phyloP scores from a whole-genome alignment of 2,797 vertebrate species.

The Vultur gryphus region DNA sequence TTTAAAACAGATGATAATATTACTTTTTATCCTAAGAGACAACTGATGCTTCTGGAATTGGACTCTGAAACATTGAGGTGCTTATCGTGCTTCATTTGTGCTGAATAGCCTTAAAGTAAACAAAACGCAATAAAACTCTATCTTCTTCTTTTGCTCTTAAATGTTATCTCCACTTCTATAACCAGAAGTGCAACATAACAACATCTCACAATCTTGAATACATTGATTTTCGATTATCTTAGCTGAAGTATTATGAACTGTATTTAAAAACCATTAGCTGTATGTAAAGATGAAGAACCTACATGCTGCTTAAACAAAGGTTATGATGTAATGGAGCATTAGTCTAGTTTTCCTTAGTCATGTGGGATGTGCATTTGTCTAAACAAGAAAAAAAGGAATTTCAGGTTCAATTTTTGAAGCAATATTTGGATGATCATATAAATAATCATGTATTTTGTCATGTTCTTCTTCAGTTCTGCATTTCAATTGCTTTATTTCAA shows the following conservation, averaged over 20 bases:
- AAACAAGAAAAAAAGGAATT: not conserved
- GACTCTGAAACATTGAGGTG: not conserved
- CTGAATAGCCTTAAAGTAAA: not conserved
- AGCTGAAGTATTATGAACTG: not conserved
- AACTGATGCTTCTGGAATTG: not conserved
- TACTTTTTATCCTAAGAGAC: not conserved
- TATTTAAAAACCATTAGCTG: not conserved
- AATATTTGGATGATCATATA: not conserved
- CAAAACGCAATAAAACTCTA: not conserved
- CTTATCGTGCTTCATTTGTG: not conserved
- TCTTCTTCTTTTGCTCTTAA: not conserved
- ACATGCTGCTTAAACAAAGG: not conserved
- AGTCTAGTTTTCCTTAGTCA: not conserved
- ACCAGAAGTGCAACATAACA: not conserved
- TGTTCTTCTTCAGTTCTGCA: not conserved
- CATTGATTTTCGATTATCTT: not conserved
- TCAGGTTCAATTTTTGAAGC: not conserved
- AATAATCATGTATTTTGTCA: not conserved
- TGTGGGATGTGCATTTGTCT: not conserved
- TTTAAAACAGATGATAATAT: not conserved
- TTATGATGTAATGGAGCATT: not conserved
- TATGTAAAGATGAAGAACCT: not conserved
- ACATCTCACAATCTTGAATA: not conserved
- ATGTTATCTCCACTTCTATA: not conserved
- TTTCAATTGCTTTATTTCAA: not conserved